A percentile compares a stretch with the other conserved stretches of the same genome.
Conservation (phyloP, 1,140 invertebrate species). For the Scaptodrosophila lebanonensis region DNA sequence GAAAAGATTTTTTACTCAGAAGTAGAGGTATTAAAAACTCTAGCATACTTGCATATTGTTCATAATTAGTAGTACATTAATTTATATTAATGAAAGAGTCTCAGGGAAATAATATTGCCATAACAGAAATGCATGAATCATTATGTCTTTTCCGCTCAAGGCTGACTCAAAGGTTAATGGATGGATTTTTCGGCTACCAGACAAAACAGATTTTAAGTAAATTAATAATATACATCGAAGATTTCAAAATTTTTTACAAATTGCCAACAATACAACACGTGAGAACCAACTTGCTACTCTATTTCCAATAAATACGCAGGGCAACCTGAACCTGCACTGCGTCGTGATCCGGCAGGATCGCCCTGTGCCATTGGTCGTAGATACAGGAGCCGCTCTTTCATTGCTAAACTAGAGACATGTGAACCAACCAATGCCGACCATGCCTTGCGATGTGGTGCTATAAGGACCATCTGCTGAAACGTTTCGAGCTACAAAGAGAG, state of each 20-base stretch:
- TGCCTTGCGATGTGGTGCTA: too few relatives aligned
- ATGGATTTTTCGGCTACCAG: slow-evolving; percentile 1
- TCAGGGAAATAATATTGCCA: slow-evolving; percentile 1
- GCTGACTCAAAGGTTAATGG: slow-evolving; percentile 5
- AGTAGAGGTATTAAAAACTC: slow-evolving; percentile 1
- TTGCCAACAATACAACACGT: slow-evolving; percentile 1
- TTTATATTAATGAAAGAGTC: slow-evolving; percentile 12
- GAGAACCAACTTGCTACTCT: too few relatives aligned
- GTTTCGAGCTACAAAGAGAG: too few relatives aligned
- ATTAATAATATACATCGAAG: neutral
- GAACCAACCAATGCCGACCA: too few relatives aligned
- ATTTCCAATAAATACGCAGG: too few relatives aligned
- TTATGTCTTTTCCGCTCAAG: slow-evolving; percentile 15
- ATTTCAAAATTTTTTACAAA: neutral
- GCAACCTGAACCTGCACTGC: too few relatives aligned
- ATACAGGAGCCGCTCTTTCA: too few relatives aligned
- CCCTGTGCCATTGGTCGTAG: too few relatives aligned
- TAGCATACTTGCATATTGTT: slow-evolving; percentile 12
- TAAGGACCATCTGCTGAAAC: too few relatives aligned
- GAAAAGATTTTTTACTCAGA: slow-evolving; percentile 12
- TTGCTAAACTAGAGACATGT: too few relatives aligned
- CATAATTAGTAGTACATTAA: slow-evolving; percentile 9
- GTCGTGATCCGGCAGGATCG: too few relatives aligned
- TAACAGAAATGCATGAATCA: slow-evolving; percentile 16
- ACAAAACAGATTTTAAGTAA: slow-evolving; percentile 6